phyloP scores from a whole-genome alignment of 2,113 vertebrate genomes.

The Phasianus colchicus region DNA sequence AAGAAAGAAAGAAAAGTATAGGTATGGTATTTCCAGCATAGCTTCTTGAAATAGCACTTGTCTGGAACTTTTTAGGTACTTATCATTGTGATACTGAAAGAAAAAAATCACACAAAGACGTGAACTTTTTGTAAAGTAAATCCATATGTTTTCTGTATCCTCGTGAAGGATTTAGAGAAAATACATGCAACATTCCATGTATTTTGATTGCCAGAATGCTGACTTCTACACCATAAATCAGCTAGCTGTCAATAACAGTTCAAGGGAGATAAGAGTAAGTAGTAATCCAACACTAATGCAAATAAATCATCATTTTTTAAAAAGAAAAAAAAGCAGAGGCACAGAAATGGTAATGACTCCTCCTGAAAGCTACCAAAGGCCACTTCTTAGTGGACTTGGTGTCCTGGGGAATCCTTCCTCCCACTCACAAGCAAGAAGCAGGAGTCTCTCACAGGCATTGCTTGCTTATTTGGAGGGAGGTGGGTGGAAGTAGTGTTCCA shows the following conservation, averaged over 20 bases:
- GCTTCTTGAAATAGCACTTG: background rate
- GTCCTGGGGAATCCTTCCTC: background rate
- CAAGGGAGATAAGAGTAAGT: background rate
- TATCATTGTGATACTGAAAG: background rate
- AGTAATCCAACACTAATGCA: background rate
- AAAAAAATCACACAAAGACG: background rate
- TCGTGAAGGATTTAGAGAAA: background rate
- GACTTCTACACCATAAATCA: background rate
- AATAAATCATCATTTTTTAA: background rate
- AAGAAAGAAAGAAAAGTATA: background rate
- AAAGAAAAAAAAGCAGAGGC: background rate
- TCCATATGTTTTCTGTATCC: background rate
- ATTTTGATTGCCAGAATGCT: background rate
- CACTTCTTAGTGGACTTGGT: background rate
- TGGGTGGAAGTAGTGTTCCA: background rate
- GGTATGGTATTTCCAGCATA: background rate
- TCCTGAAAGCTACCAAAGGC: background rate
- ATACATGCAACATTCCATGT: rapidly evolving
- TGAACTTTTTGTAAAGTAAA: background rate
- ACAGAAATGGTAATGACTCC: background rate
- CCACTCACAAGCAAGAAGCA: background rate
- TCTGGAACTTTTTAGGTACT: rapidly evolving
- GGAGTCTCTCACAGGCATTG: background rate
- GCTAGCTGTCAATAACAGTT: background rate
- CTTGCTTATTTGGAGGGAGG: background rate